Evolutionary conservation across 1,140 invertebrate genomes (phyloP).

Genomic region (Epicauta chinensis): DNA sequence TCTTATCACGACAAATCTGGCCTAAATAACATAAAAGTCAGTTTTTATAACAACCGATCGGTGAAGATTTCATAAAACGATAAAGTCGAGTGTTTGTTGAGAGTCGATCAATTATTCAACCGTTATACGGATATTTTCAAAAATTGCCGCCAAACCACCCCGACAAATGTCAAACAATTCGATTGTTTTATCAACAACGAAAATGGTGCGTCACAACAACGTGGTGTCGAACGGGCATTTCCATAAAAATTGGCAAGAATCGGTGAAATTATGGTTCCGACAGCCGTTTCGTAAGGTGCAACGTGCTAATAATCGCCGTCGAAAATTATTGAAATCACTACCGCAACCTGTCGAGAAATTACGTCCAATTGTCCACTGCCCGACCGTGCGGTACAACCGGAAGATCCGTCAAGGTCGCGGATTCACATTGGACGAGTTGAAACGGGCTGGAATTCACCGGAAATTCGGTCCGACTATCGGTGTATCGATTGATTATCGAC

Average conservation of each 20-base stretch:
- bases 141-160: too few relatives aligned
- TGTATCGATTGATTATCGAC: constrained; percentile 86
- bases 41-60: constrained; percentile 18
- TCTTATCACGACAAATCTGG: constrained; percentile 1
- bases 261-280: constrained; percentile 96
- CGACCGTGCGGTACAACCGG: constrained; percentile 82
- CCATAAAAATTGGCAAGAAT: constrained; percentile 97
- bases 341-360: constrained; percentile 81
- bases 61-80: constrained; percentile 14
- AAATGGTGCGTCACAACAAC: constrained; percentile 68
- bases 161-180: too few relatives aligned
- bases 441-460: constrained; percentile 73
- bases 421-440: constrained; percentile 91
- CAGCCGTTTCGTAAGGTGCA: constrained; percentile 83
- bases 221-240: constrained; percentile 98
- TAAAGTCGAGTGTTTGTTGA: constrained; percentile 17
- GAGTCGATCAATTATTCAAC: not conserved
- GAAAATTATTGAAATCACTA: constrained; percentile 78
- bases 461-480: constrained; percentile 84
- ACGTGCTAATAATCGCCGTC: constrained; percentile 54
- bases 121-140: not conserved
- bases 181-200: not conserved
- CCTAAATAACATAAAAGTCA: constrained; percentile 22
- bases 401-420: constrained; percentile 88
- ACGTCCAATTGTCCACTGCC: constrained; percentile 86